phyloP scores from a whole-genome alignment of 2,113 vertebrate genomes.

The Lepus timidus region DNA sequence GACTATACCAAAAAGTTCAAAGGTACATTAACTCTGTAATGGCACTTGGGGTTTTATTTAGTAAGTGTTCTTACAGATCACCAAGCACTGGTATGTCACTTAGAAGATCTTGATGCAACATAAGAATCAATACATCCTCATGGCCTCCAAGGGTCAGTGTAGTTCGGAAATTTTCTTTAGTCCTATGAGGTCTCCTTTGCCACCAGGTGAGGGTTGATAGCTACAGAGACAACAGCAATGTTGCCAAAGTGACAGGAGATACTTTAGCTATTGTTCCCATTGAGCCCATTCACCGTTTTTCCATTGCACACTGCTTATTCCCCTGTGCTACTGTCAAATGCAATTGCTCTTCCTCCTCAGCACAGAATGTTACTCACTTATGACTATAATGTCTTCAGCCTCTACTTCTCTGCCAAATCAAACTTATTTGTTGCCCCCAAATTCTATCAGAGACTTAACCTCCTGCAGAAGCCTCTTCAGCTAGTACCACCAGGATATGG shows the following conservation, averaged over 20 bases:
- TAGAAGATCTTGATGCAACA: not conserved
- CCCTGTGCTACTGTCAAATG: not conserved
- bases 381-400: not conserved
- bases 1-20: not conserved
- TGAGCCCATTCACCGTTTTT: not conserved
- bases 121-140: not conserved
- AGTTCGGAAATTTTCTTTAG: slow-evolving; percentile 1
- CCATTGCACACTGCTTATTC: not conserved
- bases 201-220: not conserved
- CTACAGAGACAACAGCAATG: not conserved
- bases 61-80: not conserved
- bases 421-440: not conserved
- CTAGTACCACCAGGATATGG: not conserved
- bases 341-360: not conserved
- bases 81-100: not conserved
- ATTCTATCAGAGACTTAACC: not conserved
- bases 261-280: not conserved
- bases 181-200: not conserved
- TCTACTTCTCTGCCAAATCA: slow-evolving; percentile 33
- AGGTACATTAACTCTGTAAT: not conserved
- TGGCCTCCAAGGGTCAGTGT: not conserved
- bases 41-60: not conserved
- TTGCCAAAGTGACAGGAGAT: not conserved
- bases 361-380: not conserved
- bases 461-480: not conserved